Base-by-base conservation (phyloP, 2,797 vertebrate genomes). In the Malurus leucopterus region DNA sequence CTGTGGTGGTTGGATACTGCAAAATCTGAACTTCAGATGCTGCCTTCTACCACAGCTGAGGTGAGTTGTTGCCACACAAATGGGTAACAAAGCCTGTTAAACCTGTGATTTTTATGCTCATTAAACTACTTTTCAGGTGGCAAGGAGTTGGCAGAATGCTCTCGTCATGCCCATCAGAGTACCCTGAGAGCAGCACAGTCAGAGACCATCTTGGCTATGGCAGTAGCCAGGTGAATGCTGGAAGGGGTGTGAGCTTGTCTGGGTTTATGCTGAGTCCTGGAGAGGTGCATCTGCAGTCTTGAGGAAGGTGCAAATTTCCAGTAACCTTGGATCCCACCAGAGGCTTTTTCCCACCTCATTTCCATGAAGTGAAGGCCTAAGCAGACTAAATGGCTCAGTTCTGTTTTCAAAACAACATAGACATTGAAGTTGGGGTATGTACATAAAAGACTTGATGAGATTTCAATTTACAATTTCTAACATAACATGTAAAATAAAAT, bases 361-460 rank as follows among this genome's bases (percentile, higher is more conserved):
- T 27, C 20, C n/a, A 27, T 0, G 0, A 23, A 21, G 4, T 0
- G 1, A 64, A 80, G 63, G 20, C 38, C 32, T 40, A 68, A 78
- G 26, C 8, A 38, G 27, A 51, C 75, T 34, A 38, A 41, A 44
- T n/a, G 14, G 23, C 8, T 79, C 26, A 1, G 8, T 81, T 68
- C 18, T 53, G 34, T 68, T 77, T 65, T 30, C n/a, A 43, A 74
- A 74, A 63, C 24, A 34, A 63, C 0, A 0, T 10, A 34, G 46
- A 46, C 8, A 3, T 8, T 34, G 46, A 64, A 78, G 18, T 2
- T 68, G 34, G 27, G 15, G 38, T 55, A 21, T 13, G 74, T 40
- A n/a, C 22, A 54, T 44, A 2, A 61, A 55, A 87, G 32, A 32
- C 9, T 22, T 65, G 30, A 20, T 0, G 1, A 18, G 5, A 54